Percentiles rank a stretch among this genome's conserved stretches.
phyloP scores from a whole-genome alignment of 2,888 invertebrate species.

The Trachelus stipa region DNA sequence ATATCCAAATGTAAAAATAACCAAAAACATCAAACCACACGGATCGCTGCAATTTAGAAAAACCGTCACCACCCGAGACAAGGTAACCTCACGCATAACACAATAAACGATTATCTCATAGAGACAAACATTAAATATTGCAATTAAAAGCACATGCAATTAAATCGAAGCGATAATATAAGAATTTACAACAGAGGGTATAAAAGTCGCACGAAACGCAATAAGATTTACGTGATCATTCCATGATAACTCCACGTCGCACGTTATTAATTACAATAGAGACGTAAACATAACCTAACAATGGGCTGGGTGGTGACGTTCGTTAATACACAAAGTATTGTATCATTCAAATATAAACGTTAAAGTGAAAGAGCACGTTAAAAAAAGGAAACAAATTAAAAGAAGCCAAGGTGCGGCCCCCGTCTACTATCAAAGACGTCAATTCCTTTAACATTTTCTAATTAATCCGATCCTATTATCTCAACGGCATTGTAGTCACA shows the following conservation, averaged over 20 bases:
- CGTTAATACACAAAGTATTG: background rate
- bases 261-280: background rate
- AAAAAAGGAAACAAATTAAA: background rate
- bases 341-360: background rate
- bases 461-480: background rate
- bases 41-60: constrained; percentile 18
- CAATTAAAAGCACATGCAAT: constrained; percentile 20
- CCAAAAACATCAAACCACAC: background rate
- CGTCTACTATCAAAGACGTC: background rate
- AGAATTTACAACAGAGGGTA: background rate
- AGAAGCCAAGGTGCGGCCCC: background rate
- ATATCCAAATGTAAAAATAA: background rate
- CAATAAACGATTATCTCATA: background rate
- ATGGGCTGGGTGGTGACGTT: constrained; percentile 19
- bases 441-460: background rate
- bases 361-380: background rate
- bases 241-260: background rate
- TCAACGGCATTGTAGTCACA: background rate
- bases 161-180: constrained; percentile 4
- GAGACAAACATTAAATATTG: background rate
- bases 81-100: constrained; percentile 10
- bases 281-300: background rate
- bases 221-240: background rate
- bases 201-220: background rate
- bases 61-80: constrained; percentile 44